phyloP scores from a whole-genome alignment of 2,113 vertebrate species.

The Tachysurus vachellii region DNA sequence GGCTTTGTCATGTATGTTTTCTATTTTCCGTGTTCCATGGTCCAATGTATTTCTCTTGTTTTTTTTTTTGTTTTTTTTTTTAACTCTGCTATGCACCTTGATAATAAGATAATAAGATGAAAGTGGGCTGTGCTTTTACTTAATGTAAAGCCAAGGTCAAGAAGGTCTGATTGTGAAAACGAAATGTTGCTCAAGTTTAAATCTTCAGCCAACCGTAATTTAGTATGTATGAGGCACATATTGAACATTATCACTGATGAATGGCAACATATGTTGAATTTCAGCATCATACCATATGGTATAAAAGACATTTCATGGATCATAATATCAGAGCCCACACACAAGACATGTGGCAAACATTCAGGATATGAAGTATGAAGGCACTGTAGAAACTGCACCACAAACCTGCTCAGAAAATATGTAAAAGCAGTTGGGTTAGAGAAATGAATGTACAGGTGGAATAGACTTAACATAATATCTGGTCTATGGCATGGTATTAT shows the following conservation, averaged over 20 bases:
- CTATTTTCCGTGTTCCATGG: background rate
- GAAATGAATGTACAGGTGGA: background rate
- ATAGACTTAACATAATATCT: background rate
- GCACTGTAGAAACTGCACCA: background rate
- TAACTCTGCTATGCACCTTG: background rate
- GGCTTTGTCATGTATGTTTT: background rate
- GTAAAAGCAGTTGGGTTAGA: background rate
- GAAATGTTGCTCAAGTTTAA: background rate
- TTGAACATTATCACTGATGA: background rate
- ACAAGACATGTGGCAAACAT: background rate
- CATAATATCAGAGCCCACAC: background rate
- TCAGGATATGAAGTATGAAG: background rate
- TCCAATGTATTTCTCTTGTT: background rate
- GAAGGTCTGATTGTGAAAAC: background rate
- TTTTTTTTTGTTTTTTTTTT: background rate
- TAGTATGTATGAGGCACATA: background rate
- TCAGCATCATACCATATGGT: slow-evolving; percentile 5
- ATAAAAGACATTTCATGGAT: background rate
- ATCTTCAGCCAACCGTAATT: background rate
- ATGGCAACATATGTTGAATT: background rate
- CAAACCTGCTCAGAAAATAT: background rate
- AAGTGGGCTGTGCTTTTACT: background rate
- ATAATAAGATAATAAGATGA: too few species aligned
- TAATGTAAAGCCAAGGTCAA: background rate
- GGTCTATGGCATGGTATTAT: background rate